phyloP scores from a whole-genome alignment of 1,140 invertebrate species.

The Acromyrmex echinatior region DNA sequence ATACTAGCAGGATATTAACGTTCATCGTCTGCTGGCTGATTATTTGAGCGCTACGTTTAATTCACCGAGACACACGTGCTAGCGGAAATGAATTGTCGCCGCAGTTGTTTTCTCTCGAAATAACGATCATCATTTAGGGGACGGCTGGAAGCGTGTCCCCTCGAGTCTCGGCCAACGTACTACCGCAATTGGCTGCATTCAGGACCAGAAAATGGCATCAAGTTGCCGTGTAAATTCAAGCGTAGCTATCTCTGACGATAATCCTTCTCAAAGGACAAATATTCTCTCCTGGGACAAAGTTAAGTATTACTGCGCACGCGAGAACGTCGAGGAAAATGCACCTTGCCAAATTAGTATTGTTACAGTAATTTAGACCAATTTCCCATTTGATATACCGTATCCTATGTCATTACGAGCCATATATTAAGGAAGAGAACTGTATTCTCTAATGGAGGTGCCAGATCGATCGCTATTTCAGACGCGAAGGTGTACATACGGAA shows the following conservation, averaged over 20 bases:
- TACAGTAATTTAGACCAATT: constrained; percentile 37
- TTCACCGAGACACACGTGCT: neutral
- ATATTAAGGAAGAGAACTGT: neutral
- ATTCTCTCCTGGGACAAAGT: constrained; percentile 48
- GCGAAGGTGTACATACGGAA: neutral
- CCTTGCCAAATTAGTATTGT: constrained; percentile 66
- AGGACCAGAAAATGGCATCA: constrained; percentile 57
- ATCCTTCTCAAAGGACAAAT: constrained; percentile 44
- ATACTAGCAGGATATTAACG: neutral
- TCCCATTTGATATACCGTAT: neutral
- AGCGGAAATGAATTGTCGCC: constrained; percentile 30
- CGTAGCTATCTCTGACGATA: constrained; percentile 62
- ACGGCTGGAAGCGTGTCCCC: constrained; percentile 48
- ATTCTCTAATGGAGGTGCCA: neutral
- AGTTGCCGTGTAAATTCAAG: constrained; percentile 52
- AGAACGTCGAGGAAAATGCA: neutral
- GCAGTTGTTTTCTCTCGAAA: constrained; percentile 65
- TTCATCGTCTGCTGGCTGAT: constrained; percentile 8
- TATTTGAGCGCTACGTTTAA: constrained; percentile 33
- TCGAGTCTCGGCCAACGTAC: constrained; percentile 50
- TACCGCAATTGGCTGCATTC: constrained; percentile 74
- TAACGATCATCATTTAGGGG: constrained; percentile 68
- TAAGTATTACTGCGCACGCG: constrained; percentile 29
- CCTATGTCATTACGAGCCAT: neutral
- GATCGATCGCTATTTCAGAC: constrained; percentile 35